A percentile compares a stretch with the other conserved stretches of the same genome.
These are phyloP conservation scores for Eurosta solidaginis DNA, from an alignment of 1,140 invertebrate genomes.

Conservation along the genomic window DNA sequence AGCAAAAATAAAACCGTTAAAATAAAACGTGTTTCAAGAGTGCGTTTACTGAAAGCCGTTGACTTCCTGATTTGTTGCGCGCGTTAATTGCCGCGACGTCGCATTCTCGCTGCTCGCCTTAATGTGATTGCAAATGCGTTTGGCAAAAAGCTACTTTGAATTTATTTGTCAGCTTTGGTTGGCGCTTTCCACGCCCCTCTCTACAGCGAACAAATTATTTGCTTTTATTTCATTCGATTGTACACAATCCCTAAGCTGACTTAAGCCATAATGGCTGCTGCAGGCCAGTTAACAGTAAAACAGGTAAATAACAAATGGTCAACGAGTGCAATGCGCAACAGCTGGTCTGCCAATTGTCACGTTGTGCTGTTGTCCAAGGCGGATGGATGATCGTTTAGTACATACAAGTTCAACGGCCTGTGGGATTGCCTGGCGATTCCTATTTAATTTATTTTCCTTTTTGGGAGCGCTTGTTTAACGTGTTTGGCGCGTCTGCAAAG, in stretches of 20 bases:
- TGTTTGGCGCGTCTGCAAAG: neutral
- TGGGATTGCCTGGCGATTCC: too few species aligned
- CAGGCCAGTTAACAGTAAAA: too few species aligned
- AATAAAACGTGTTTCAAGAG: neutral
- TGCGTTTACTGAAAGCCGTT: neutral
- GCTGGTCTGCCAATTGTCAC: neutral
- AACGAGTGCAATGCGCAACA: neutral
- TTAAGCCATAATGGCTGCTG: conserved; percentile 8
- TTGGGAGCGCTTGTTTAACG: neutral
- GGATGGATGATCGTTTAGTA: too few species aligned
- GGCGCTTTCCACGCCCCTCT: too few species aligned
- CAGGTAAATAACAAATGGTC: conserved; percentile 18
- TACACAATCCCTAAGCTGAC: conserved; percentile 8
- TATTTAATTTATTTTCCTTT: neutral
- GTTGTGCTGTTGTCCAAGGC: neutral
- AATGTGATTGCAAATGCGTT: neutral
- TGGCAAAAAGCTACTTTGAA: too few species aligned
- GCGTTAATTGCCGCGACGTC: conserved; percentile 9
- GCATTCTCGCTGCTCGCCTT: neutral
- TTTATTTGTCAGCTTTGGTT: neutral
- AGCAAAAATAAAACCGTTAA: neutral
- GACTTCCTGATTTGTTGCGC: conserved; percentile 22
- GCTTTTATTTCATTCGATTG: neutral
- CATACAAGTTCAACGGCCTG: too few species aligned
- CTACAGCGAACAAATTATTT: neutral